Conservation (phyloP, 2,113 vertebrate species). For the Capreolus pygargus region DNA sequence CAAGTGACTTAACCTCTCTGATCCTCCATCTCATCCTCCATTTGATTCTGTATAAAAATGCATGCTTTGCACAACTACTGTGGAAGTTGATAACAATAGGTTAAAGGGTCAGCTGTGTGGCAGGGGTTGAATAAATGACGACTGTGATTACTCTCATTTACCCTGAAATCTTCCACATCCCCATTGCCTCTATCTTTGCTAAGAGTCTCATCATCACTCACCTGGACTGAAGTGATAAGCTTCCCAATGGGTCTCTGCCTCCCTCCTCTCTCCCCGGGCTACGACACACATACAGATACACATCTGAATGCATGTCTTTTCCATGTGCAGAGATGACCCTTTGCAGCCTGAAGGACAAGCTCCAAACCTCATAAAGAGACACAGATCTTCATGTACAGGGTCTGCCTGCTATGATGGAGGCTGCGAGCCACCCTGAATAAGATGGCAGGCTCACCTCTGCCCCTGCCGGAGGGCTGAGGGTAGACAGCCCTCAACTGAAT, state of each 20-base stretch:
- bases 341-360: not conserved
- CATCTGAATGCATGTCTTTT: not conserved
- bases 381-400: too few relatives aligned
- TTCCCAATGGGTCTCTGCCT: not conserved
- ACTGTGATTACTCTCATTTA: not conserved
- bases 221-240: not conserved
- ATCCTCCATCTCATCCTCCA: not conserved
- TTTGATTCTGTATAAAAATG: not conserved
- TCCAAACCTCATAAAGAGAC: not conserved
- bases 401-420: not conserved
- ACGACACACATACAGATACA: fast-evolving
- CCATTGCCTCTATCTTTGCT: not conserved
- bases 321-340: not conserved
- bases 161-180: not conserved
- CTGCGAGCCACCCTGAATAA: fast-evolving
- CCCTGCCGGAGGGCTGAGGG: too few relatives aligned
- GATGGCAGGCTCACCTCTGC: not conserved
- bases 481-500: not conserved
- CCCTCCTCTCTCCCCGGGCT: not conserved
- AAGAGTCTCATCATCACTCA: not conserved
- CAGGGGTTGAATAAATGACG: not conserved
- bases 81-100: too few relatives aligned
- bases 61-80: not conserved
- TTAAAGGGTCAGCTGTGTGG: not conserved
- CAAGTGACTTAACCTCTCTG: not conserved